Evolutionary conservation across 2,113 vertebrate species (phyloP).

Genomic region (Etia nguti): DNA sequence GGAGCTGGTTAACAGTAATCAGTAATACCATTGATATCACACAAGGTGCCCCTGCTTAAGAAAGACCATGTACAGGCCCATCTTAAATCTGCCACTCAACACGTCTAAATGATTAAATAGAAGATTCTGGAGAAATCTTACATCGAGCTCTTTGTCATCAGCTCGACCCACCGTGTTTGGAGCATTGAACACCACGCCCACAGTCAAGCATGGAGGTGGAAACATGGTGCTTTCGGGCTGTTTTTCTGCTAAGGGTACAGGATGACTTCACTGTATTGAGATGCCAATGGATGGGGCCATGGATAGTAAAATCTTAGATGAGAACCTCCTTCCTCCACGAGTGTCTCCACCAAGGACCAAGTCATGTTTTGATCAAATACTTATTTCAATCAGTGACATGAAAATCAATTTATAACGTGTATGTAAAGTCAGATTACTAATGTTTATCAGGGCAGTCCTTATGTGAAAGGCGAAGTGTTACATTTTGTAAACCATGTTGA

Average conservation of each 20-base stretch:
- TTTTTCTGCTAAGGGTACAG: not conserved
- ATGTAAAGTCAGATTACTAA: not conserved
- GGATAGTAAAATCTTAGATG: not conserved
- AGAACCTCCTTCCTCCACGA: not conserved
- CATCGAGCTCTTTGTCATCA: not conserved
- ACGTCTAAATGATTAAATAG: not conserved
- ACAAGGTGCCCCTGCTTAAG: not conserved
- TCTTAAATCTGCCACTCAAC: not conserved
- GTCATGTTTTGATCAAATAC: not conserved
- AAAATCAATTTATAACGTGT: not conserved
- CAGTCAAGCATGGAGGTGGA: not conserved
- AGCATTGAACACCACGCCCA: not conserved
- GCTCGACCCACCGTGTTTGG: not conserved
- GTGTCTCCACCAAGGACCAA: not conserved
- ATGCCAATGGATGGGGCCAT: not conserved
- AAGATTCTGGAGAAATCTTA: not conserved
- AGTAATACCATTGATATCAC: not conserved
- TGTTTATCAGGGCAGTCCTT: not conserved
- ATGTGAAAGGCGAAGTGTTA: not conserved
- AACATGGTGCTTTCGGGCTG: not conserved
- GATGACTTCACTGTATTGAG: not conserved
- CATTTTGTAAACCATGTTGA: not conserved
- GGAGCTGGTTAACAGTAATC: not conserved
- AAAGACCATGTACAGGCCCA: accelerated
- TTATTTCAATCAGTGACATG: not conserved